Base-by-base conservation (phyloP, 1,140 invertebrate genomes). In the Rhagoletis pomonella region DNA sequence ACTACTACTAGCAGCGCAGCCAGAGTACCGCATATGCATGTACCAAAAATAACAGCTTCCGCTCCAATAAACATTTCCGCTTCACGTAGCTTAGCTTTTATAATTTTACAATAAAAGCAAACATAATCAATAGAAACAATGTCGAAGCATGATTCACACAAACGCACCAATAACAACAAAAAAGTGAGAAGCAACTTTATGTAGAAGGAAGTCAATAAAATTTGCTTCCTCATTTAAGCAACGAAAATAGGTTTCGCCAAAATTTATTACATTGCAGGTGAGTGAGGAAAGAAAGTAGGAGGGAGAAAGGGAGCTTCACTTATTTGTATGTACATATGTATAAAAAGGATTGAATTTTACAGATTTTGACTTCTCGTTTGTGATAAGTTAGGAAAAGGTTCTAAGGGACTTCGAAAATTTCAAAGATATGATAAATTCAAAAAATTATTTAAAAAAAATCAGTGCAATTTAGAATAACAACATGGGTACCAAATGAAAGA, bases 41-140 rank as follows among this genome's bases (percentile, higher is more conserved):
- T 86, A 91, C 91, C 92, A 90, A 92, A 92, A 92, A 92, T 92
- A 92, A 92, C 91, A 91, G 91, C 92, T 92, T 92, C 91, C 91
- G 91, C 91, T 92, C 91, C 90, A 92, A 92, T 92, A 92, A 92
- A 92, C 90, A 90, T 92, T 92, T 92, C 91, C 91, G 90, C 91
- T 92, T 92, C 88, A 90, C 90, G 89, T 90, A 92, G 90, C 91
- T 92, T 59, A 50, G 50, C 50, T 50, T n/a, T 64, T 85, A 55
- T 67, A 87, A 67, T 62, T 85, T 62, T n/a, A 44, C 58, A 81
- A 81, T 47, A n/a, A 81, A n/a, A 50, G 73, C 47, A 29, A 19
- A 44, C 17, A 73, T 2, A 44, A 44, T 6, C 67, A 17, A 73
- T 73, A 55, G 44, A 81, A 81, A 55, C 73, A 81, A 81, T 73